Conservation (phyloP, 2,113 vertebrate genomes). For the Phoxinus phoxinus region DNA sequence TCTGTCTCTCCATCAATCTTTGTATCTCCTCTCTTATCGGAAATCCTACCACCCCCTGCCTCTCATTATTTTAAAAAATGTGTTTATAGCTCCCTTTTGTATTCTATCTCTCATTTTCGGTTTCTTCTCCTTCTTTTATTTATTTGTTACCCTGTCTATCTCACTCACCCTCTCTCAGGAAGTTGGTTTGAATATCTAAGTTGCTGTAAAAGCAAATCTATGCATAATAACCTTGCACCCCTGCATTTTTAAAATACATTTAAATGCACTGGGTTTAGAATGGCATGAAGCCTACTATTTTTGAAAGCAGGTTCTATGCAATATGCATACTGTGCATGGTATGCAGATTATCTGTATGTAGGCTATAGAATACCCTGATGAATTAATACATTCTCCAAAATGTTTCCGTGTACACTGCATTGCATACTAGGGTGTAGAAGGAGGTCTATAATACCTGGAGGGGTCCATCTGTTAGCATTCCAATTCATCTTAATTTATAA, state of each 20-base stretch:
- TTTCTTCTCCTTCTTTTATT: constrained; percentile 32
- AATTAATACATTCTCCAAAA: background rate
- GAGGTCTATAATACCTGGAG: background rate
- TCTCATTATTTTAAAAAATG: constrained; percentile 31
- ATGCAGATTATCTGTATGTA: constrained; percentile 1
- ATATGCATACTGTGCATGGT: background rate
- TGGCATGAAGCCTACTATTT: background rate
- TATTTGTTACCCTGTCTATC: constrained; percentile 21
- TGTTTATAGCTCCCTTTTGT: background rate
- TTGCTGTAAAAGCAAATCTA: constrained; percentile 55
- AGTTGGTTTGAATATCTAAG: constrained; percentile 74
- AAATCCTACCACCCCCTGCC: constrained; percentile 23
- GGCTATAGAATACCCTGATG: constrained; percentile 17
- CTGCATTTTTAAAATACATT: constrained; percentile 33
- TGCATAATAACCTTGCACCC: constrained; percentile 46
- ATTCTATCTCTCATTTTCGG: constrained; percentile 6
- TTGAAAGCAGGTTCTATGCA: background rate
- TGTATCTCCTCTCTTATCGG: constrained; percentile 61
- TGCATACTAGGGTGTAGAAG: background rate
- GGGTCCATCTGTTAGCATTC: background rate
- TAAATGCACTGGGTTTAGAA: background rate
- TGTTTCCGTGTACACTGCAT: constrained; percentile 4
- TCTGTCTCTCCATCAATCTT: constrained; percentile 70
- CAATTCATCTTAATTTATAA: background rate
- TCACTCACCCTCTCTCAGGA: constrained; percentile 67